These are phyloP conservation scores for Aphelinus certus DNA, from an alignment of 1,140 invertebrate genomes.

Conservation along the genomic window DNA sequence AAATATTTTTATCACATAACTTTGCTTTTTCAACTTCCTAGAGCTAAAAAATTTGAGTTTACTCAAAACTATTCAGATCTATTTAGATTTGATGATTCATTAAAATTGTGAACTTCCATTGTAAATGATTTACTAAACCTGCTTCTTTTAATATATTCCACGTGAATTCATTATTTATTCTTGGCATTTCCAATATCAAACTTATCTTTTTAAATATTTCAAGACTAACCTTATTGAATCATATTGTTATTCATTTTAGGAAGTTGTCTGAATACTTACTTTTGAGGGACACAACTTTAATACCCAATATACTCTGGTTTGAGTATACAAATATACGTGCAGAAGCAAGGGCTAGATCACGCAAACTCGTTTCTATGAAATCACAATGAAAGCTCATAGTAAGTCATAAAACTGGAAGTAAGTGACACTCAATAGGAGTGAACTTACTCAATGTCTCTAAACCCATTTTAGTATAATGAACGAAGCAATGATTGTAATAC, in stretches of 20 bases:
- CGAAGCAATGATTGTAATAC: constrained; percentile 23
- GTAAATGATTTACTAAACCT: too few species aligned
- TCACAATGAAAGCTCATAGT: constrained; percentile 79
- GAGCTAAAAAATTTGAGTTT: too few species aligned
- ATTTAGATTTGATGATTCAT: too few species aligned
- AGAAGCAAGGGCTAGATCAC: constrained; percentile 80
- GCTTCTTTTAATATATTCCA: too few species aligned
- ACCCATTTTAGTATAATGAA: constrained; percentile 34
- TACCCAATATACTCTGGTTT: constrained; percentile 94
- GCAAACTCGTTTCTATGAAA: constrained; percentile 88
- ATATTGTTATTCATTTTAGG: constrained; percentile 65
- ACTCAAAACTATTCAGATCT: too few species aligned
- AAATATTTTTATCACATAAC: too few species aligned
- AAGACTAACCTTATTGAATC: background rate
- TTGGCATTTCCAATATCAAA: background rate
- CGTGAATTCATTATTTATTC: too few species aligned
- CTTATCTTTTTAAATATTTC: background rate
- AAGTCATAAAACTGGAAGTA: constrained; percentile 52
- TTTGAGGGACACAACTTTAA: constrained; percentile 88
- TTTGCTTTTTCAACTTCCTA: too few species aligned
- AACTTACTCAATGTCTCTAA: constrained; percentile 20
- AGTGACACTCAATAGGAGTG: constrained; percentile 45
- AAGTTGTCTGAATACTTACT: constrained; percentile 87
- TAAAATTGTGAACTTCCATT: too few species aligned
- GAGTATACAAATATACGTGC: constrained; percentile 90